Conservation (phyloP, 2,113 vertebrate species). For the Trochalopteron elliotii region DNA sequence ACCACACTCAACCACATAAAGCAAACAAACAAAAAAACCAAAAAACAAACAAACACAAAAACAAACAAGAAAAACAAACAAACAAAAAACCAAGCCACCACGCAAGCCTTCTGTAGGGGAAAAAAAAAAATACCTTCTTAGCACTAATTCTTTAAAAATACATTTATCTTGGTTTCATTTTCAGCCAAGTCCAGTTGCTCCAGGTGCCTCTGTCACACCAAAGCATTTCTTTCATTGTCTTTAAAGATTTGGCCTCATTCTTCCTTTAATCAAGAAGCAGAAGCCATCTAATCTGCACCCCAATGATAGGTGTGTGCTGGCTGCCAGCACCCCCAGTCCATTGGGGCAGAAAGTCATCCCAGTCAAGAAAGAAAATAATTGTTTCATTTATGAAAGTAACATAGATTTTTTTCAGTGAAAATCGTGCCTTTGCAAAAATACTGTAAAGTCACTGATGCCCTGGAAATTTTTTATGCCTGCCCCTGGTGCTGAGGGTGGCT, state of each 20-base stretch:
- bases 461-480: not conserved
- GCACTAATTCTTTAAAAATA: not conserved
- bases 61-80: too few species aligned
- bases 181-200: not conserved
- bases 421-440: not conserved
- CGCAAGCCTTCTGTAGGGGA: accelerated
- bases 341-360: not conserved
- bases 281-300: not conserved
- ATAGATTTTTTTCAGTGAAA: not conserved
- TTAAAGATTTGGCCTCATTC: not conserved
- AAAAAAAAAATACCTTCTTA: not conserved
- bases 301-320: not conserved
- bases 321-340: not conserved
- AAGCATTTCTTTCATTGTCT: not conserved
- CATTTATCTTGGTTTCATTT: not conserved
- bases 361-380: not conserved
- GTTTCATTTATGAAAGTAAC: not conserved
- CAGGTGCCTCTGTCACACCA: not conserved
- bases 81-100: not conserved
- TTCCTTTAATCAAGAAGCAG: not conserved
- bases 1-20: not conserved
- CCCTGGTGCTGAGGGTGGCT: too few species aligned
- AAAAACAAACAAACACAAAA: too few species aligned
- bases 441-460: not conserved
- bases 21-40: not conserved